Evolutionary conservation across 2,888 invertebrate species (phyloP).

Genomic region (Drosophila atripex): DNA sequence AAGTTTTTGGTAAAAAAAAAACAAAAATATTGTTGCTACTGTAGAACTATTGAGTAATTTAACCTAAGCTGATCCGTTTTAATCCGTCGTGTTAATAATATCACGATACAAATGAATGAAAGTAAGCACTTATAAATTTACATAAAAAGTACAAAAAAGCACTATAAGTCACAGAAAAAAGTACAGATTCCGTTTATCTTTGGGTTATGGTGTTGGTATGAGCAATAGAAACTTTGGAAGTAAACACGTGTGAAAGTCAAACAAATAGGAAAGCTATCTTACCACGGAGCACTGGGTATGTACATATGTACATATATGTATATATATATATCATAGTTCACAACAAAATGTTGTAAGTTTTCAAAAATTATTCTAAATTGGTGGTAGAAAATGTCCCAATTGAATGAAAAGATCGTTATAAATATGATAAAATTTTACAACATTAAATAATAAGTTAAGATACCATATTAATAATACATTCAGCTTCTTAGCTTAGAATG

Average conservation of each 20-base stretch:
- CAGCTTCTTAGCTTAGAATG: too few relatives aligned
- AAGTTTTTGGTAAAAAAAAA: not conserved
- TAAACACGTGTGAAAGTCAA: not conserved
- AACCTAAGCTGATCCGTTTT: not conserved
- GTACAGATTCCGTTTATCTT: not conserved
- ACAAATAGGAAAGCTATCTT: not conserved
- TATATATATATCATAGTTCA: too few relatives aligned
- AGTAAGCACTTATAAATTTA: not conserved
- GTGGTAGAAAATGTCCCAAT: too few relatives aligned
- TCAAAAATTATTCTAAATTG: too few relatives aligned
- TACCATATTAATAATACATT: too few relatives aligned
- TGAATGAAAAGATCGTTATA: too few relatives aligned
- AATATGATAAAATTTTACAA: too few relatives aligned
- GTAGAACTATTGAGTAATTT: not conserved
- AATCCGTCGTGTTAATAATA: not conserved
- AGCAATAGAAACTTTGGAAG: not conserved
- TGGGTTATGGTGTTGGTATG: not conserved
- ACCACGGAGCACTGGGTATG: too few relatives aligned
- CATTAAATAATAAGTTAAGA: too few relatives aligned
- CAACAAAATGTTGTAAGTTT: too few relatives aligned
- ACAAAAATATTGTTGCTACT: not conserved
- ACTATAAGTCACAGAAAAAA: not conserved
- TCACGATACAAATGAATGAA: not conserved
- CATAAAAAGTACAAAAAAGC: too few relatives aligned
- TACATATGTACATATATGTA: too few relatives aligned